These are phyloP conservation scores for Nerophis lumbriciformis DNA, from an alignment of 2,113 vertebrate species.

Conservation along the genomic window DNA sequence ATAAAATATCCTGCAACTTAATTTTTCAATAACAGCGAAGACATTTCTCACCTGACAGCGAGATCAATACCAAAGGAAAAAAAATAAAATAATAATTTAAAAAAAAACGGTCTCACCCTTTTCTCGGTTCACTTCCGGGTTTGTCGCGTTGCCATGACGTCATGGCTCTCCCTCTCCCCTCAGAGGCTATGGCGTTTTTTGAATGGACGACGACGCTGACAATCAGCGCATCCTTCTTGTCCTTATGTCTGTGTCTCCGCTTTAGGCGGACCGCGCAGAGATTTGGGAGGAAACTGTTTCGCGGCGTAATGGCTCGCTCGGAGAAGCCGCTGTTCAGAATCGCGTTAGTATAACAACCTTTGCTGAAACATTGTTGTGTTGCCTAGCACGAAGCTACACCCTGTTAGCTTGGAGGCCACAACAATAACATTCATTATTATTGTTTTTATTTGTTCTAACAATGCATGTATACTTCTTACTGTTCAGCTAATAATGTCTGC, in stretches of 20 bases:
- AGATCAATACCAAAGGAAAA: no score
- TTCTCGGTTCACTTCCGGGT: background rate
- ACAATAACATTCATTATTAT: background rate
- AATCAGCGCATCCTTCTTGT: conserved; percentile 50
- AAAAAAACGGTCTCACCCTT: no score
- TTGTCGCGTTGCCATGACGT: background rate
- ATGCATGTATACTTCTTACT: no score
- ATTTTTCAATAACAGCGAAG: no score
- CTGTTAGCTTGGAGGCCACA: background rate
- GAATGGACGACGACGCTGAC: conserved; percentile 53
- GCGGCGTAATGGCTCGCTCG: conserved; percentile 71
- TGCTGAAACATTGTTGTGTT: background rate
- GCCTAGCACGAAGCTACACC: conserved; percentile 10
- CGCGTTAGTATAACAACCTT: conserved; percentile 63
- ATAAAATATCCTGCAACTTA: no score
- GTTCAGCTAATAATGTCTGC: no score
- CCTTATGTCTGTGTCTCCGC: conserved; percentile 55
- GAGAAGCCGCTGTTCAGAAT: conserved; percentile 78
- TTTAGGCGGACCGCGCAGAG: conserved; percentile 23
- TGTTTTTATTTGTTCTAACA: background rate
- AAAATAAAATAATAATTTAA: no score
- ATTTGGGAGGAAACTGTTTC: conserved; percentile 35
- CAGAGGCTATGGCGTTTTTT: conserved; percentile 65
- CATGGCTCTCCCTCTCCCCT: conserved; percentile 2
- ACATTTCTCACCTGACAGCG: no score